These are phyloP conservation scores for Choreutis nemorana DNA, from an alignment of 2,888 invertebrate genomes.

Conservation along the genomic window DNA sequence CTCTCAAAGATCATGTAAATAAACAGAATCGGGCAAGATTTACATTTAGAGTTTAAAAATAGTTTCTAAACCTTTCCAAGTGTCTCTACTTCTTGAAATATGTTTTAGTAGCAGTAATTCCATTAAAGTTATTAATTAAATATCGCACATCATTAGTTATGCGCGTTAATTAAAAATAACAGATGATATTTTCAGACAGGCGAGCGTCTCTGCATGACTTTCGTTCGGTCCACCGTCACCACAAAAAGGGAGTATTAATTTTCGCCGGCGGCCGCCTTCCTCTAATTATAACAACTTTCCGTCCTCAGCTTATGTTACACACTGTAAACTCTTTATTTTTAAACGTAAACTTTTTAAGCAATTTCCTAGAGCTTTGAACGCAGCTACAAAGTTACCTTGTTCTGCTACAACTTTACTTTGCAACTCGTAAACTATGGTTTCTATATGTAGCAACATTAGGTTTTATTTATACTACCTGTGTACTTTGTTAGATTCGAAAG, in stretches of 20 bases:
- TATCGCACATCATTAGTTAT: conserved; percentile 12
- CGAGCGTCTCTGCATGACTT: no score
- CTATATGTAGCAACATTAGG: no score
- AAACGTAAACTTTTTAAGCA: conserved; percentile 26
- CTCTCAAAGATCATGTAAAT: no score
- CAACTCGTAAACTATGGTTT: no score
- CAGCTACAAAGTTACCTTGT: conserved; percentile 17
- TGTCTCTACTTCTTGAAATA: no score
- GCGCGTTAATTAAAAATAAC: conserved; percentile 16
- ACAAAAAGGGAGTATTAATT: conserved; percentile 47
- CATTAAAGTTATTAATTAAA: conserved; percentile 5
- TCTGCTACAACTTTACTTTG: no score
- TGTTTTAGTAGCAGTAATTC: no score
- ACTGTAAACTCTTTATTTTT: conserved; percentile 31
- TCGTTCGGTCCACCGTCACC: conserved; percentile 12
- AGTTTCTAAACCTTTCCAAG: no score
- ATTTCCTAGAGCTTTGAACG: conserved; percentile 19
- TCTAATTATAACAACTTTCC: conserved; percentile 51
- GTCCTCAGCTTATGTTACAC: conserved; percentile 40
- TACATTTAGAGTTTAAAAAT: no score
- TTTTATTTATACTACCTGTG: no score
- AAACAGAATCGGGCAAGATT: no score
- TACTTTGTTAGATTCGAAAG: no score
- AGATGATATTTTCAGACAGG: conserved; percentile 3
- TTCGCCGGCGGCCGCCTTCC: conserved; percentile 31